Evolutionary conservation across 2,888 invertebrate genomes (phyloP), one percentile per base, ranked within the genome.

Genomic region (Antheraea yamamai): DNA sequence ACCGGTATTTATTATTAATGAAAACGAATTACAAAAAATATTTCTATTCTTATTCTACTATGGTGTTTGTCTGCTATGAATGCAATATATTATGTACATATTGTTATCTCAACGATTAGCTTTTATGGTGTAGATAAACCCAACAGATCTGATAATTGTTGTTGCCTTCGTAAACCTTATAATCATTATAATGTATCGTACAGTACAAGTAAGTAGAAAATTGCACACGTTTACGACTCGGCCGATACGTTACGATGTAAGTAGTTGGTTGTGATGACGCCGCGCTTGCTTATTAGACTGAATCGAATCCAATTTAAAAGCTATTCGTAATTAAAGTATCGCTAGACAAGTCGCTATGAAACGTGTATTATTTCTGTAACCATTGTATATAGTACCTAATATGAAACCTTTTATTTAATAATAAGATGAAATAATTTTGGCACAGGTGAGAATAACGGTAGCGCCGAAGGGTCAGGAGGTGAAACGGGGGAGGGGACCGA

Each of bases 401-500:
- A 66, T 26, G 30, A 10, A 61, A 23, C 16, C 16, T 30, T 66
- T 26, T 30, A 30, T 30, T 66, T 66, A 14, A 30, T 64, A 16
- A 26, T 73, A 73, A 39, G 75, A 30, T 58, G 23, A 20, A 18
- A 26, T 72, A 61, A 64, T 81, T 86, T 86, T 75, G 79, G 75
- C 88, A 87, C 87, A 93, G 96, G 95, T 95, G 96, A 95, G 85
- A 96, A 95, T 92, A 94, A 92, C 92, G 92, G 92, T 79, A 92
- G 93, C 87, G 87, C 95, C 81, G 88, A 91, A 89, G 90, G 95
- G 81, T 92, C 92, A 30, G 91, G 93, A 75, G 89, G 95, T 78
- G 90, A 95, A 88, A 84, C 93, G 85, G 88, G 92, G 77, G 89
- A 95, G 89, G 88, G 95, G 74, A 90, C 85, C 70, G 94, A 93